These are phyloP conservation scores for Atopsyche davidsoni DNA, from an alignment of 1,140 invertebrate species.

Conservation along the genomic window DNA sequence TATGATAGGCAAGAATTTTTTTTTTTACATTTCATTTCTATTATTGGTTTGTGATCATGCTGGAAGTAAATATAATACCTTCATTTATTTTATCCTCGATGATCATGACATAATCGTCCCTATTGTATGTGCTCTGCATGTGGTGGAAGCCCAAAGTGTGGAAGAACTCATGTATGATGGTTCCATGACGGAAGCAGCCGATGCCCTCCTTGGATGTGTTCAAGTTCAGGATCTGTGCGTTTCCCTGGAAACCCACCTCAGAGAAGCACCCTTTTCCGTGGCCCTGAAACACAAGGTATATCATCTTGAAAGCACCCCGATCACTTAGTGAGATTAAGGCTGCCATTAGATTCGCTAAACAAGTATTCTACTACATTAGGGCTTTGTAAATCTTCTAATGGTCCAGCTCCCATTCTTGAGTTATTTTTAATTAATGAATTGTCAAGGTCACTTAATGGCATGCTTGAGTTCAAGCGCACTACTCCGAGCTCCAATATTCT, in stretches of 20 bases:
- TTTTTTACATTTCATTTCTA: not conserved
- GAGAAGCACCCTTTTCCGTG: conserved; percentile 47
- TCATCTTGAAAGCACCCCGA: too few relatives aligned
- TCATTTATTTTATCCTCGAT: conserved; percentile 61
- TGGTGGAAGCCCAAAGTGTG: conserved; percentile 66
- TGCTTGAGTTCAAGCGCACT: not conserved
- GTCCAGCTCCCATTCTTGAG: too few relatives aligned
- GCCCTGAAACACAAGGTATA: conserved; percentile 38
- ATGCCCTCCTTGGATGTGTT: conserved; percentile 40
- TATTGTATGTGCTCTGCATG: conserved; percentile 64
- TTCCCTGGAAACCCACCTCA: conserved; percentile 45
- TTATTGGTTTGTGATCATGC: not conserved
- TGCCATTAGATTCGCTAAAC: not conserved
- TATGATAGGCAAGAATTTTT: not conserved
- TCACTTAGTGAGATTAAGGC: too few relatives aligned
- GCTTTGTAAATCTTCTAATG: too few relatives aligned
- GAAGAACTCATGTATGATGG: conserved; percentile 60
- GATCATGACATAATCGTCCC: conserved; percentile 63
- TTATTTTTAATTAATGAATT: not conserved
- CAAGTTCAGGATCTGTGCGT: conserved; percentile 48
- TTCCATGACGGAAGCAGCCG: conserved; percentile 49
- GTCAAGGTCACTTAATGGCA: not conserved
- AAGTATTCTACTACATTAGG: not conserved
- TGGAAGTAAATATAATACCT: conserved; percentile 29
- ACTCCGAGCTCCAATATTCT: too few relatives aligned